Base-by-base conservation (phyloP, 2,113 vertebrate species). In the Tonatia bakeri region DNA sequence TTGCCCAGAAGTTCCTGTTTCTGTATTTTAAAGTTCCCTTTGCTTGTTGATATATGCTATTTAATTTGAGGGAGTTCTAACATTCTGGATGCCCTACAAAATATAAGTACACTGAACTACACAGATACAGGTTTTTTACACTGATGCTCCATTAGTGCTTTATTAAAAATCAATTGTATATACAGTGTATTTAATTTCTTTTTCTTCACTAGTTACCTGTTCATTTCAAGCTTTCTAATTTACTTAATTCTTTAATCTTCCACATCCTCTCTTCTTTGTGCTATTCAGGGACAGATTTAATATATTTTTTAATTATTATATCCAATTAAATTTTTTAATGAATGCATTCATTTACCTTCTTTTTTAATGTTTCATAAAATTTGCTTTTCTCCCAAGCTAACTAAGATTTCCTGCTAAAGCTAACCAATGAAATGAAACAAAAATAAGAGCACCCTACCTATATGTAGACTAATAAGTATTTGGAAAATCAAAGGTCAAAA, bases 311-410 rank as follows among this genome's bases (percentile, higher is more conserved):
- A 81, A 64, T 13, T 14, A 77, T 92, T 84, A 52, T 3, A 94
- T 95, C 90, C 0, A 22, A 90, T 43, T 97, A 96, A 90, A 65
- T 87, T 65, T 94, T 93, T 94, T 52, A 96, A 97, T 75, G 69
- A 94, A 96, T 97, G 45, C 70, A 91, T 95, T 87, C 70, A 93
- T 96, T 96, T 56, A 90, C 93, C 95, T 94, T 94, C 95, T 94
- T 96, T 95, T 97, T 96, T 93, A 97, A 97, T 91, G 64, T 75
- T 95, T 65, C 89, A 90, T 43, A 90, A 91, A 94, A 12, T 88
- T 96, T 94, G 47, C 85, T 82, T 94, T 97, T 85, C 75, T 95
- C 67, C 56, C 67, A 59, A 22, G 10, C 36, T 93, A 87, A 90
- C 65, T 38, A 79, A 52, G 43, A 77, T 96, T 91, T 94, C 67